A percentile compares a stretch with the other conserved stretches of the same genome.
These are phyloP conservation scores for Heliconius hortense DNA, from an alignment of 2,888 invertebrate species.

Conservation along the genomic window DNA sequence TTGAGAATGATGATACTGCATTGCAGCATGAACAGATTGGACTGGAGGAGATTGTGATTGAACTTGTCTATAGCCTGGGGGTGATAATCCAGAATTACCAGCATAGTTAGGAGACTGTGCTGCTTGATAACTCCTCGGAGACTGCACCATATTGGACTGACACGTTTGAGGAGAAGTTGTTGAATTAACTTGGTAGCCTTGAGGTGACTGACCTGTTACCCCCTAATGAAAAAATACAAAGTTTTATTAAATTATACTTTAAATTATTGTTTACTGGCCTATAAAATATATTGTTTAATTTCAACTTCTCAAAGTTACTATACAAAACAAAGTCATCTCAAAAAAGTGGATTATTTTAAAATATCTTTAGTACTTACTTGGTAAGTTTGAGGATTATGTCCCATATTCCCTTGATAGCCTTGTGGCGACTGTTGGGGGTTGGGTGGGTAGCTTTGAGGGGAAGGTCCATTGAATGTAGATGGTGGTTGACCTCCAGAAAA, in stretches of 20 bases:
- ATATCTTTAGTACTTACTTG: conserved; percentile 62
- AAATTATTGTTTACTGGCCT: no score
- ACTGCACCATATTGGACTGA: conserved; percentile 67
- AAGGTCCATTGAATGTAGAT: conserved; percentile 61
- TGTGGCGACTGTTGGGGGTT: conserved; percentile 74
- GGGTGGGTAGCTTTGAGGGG: conserved; percentile 68
- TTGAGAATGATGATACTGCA: conserved; percentile 77
- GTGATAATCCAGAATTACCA: conserved; percentile 78
- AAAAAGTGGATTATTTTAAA: not conserved
- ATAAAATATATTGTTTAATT: not conserved
- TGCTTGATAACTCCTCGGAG: conserved; percentile 77
- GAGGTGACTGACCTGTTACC: conserved; percentile 73
- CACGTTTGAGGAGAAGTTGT: conserved; percentile 78
- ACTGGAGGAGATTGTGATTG: conserved; percentile 77
- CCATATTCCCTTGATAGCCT: conserved; percentile 70
- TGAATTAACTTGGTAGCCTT: conserved; percentile 81
- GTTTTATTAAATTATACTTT: not conserved
- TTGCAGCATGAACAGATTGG: conserved; percentile 72
- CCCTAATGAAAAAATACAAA: conserved; percentile 50
- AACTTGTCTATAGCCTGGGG: conserved; percentile 78
- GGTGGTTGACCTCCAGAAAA: conserved; percentile 66
- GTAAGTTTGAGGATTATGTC: conserved; percentile 77
- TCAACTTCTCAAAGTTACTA: not conserved
- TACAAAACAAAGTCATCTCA: not conserved
- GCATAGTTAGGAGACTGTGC: conserved; percentile 79